Conservation (phyloP, 2,797 vertebrate genomes). For the Sebastolobus altivelis region DNA sequence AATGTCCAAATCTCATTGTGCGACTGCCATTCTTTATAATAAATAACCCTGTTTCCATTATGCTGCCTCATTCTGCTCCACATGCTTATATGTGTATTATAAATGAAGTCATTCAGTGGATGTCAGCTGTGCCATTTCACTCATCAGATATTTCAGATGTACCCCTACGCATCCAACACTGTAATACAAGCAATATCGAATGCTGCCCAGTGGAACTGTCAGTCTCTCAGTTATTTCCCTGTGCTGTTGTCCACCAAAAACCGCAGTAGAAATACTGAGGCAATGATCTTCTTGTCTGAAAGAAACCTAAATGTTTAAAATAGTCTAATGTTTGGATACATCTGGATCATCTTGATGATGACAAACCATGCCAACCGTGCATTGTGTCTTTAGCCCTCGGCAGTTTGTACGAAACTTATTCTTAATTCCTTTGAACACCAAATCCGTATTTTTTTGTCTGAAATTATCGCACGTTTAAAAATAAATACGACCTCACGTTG, state of each 20-base stretch:
- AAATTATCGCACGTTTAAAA: no score
- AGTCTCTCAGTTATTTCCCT: not conserved
- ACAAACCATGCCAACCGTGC: not conserved
- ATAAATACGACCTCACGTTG: no score
- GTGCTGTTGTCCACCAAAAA: not conserved
- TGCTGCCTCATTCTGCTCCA: conserved; percentile 4
- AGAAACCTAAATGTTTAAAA: not conserved
- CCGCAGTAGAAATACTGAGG: not conserved
- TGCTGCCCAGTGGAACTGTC: not conserved
- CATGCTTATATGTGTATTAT: not conserved
- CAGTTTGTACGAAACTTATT: not conserved
- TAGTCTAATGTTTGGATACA: not conserved
- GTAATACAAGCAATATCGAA: not conserved
- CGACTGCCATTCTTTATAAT: not conserved
- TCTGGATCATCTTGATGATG: not conserved
- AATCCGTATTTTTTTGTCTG: no score
- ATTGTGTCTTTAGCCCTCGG: not conserved
- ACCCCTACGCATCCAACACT: not conserved
- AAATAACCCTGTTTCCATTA: conserved; percentile 18
- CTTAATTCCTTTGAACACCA: no score
- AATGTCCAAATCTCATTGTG: conserved; percentile 36
- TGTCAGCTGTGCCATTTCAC: not conserved
- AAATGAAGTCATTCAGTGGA: not conserved
- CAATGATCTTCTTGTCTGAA: not conserved
- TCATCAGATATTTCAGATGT: not conserved